A percentile compares a stretch with the other conserved stretches of the same genome.
These are phyloP conservation scores for Penaeus monodon DNA, from an alignment of 2,888 invertebrate species.

Conservation along the genomic window DNA sequence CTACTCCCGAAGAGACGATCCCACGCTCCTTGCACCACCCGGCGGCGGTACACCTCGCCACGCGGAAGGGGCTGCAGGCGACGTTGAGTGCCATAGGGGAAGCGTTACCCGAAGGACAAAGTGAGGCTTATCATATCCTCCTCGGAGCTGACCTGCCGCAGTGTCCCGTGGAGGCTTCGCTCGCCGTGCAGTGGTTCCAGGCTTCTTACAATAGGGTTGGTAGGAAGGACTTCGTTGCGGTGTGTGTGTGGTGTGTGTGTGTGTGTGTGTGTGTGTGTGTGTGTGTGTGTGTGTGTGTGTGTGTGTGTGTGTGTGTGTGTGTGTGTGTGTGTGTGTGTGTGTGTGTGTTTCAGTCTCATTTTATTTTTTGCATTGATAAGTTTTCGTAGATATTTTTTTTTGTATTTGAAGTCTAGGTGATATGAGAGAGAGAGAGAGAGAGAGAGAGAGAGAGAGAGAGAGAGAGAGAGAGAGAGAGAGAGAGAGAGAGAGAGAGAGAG, in stretches of 20 bases:
- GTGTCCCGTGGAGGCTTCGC: background rate
- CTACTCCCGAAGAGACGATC: background rate
- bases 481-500: too few relatives aligned
- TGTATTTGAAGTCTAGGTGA: too few relatives aligned
- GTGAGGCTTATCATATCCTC: background rate
- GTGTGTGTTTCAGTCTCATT: too few relatives aligned
- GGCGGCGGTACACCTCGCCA: background rate
- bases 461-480: too few relatives aligned
- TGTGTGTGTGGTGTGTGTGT: background rate
- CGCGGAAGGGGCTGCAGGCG: background rate
- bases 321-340: too few relatives aligned
- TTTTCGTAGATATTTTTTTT: too few relatives aligned
- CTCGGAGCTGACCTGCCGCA: background rate
- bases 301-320: too few relatives aligned
- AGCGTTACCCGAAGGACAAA: too few relatives aligned
- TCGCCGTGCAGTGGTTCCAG: constrained; percentile 12
- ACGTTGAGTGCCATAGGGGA: background rate
- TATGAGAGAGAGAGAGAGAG: too few relatives aligned
- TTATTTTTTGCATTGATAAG: too few relatives aligned
- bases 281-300: background rate
- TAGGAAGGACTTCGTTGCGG: background rate
- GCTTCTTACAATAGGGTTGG: background rate
- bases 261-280: background rate
- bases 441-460: too few relatives aligned
- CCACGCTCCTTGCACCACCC: background rate